Conservation (phyloP, 2,888 invertebrate genomes). For the Drosophila limbata region DNA sequence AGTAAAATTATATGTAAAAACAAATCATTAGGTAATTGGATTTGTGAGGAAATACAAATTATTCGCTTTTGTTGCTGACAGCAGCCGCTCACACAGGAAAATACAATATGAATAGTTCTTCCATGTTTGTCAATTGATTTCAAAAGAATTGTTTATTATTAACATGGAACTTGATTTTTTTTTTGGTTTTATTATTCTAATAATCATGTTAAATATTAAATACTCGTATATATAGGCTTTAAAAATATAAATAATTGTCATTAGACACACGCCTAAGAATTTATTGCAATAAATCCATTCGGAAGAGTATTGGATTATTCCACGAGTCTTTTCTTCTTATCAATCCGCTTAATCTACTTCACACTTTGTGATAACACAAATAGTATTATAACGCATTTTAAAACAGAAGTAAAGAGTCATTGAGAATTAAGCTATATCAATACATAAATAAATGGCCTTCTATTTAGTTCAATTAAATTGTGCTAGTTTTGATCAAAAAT, state of each 20-base stretch:
- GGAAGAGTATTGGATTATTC: not conserved
- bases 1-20: slow-evolving; percentile 52
- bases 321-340: not conserved
- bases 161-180: slow-evolving; percentile 30
- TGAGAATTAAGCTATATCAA: not conserved
- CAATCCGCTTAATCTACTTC: not conserved
- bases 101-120: slow-evolving; percentile 53
- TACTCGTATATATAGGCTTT: not conserved
- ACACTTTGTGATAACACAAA: not conserved
- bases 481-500: slow-evolving; percentile 4
- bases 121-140: slow-evolving; percentile 34
- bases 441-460: not conserved
- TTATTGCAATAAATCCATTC: not conserved
- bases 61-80: slow-evolving; percentile 68
- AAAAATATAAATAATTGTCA: not conserved
- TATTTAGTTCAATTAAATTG: slow-evolving; percentile 18
- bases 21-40: slow-evolving; percentile 77
- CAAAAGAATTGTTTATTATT: slow-evolving; percentile 53
- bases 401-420: not conserved
- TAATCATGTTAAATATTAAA: not conserved
- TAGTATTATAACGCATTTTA: not conserved
- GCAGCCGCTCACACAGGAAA: slow-evolving; percentile 63
- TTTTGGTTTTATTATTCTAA: not conserved
- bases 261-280: not conserved
- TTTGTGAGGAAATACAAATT: slow-evolving; percentile 71